Base-by-base conservation (phyloP, 2,113 vertebrate species). In the Stomatorhinus ivindoensis region DNA sequence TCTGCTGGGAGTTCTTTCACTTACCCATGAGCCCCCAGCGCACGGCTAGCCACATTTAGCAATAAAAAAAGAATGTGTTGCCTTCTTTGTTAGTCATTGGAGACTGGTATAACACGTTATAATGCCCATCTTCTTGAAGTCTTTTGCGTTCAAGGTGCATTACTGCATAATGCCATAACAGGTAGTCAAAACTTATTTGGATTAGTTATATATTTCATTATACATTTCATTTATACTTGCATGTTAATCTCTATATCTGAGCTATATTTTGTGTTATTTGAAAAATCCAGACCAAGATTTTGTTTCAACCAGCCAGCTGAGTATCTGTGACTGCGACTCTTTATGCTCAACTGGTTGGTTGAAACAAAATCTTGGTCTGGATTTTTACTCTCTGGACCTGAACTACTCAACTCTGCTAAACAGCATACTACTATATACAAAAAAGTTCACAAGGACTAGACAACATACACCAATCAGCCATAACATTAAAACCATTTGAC, bases 1-100 rank as follows among this genome's bases (percentile, higher is more conserved):
- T 93, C 92, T 92, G 90, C 89, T 50, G 91, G 93, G 58, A 47
- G 42, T 24, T n/a, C 6, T 69, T 73, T 13, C 39, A 39, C 27
- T 88, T 27, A 88, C 42, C 87, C 61, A 27, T 46, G 42, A 44
- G 53, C 87, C 61, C 35, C 61, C 4, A 27, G 35, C 5, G 5
- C 46, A n/a, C 1, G 5, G 39, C 15, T 80, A 80, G 4, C 31
- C 39, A 27, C 19, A 48, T 46, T 39, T 69, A 24, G 44, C 61
- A 39, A 46, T 27, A 61, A 86, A 50, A 11, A 69, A 69, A 47
- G 9, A 8, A 47, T 86, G 46, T 86, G 24, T 8, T 50, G 83
- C 7, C 4, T 85, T 50, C 47, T 46, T 13, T 27, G 83, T 86
- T 50, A 86, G 83, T 86, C 24, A 3, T 50, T 48, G 19, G 82